Base-by-base conservation (phyloP, 53 echinoderm and acorn worm genomes). In the Glandiceps talaboti region DNA sequence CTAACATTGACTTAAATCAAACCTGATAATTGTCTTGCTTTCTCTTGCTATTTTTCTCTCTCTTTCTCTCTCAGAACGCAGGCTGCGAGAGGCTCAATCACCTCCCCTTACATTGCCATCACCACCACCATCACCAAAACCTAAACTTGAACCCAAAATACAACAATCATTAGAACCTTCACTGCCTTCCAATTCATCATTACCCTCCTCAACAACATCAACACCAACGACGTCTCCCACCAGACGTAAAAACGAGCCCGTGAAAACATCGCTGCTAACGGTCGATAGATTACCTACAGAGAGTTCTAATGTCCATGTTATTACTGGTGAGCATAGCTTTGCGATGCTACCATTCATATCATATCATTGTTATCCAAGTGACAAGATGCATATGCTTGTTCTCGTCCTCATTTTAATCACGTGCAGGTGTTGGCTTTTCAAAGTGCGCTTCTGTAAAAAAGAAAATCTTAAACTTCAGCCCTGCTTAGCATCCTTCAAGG, bases 251-350 rank as follows among this genome's bases (percentile, higher is more conserved):
- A 45, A 45, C 64, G 64, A 45, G 64, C 64, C 64, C 6, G 64
- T 45, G 64, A 45, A 45, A 45, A 45, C 64, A 20, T 6, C 64
- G 64, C 64, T 45, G 64, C 64, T 45, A 6, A 45, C 64, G 64
- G 64, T 20, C 64, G 64, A 45, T 45, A 45, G 64, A 45, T 45
- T 45, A 45, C 64, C 64, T 12, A 45, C 6, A 45, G 64, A 45
- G 64, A 45, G 80, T 75, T 14, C 85, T 14, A 26, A 79, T 27
- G 64, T 76, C 76, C 29, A 79, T 75, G 85, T 80, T 80, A 45
- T 75, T 75, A 80, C 85, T 45, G 85, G 85, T 85, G 85, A 85
- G 85, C 85, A 74, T n/a, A n/a, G n/a, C n/a, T n/a, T n/a, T n/a
- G n/a, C n/a, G n/a, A n/a, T n/a, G n/a, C n/a, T n/a, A n/a, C n/a